Conservation (phyloP, 2,888 invertebrate species). For the Sarcophaga carnaria region DNA sequence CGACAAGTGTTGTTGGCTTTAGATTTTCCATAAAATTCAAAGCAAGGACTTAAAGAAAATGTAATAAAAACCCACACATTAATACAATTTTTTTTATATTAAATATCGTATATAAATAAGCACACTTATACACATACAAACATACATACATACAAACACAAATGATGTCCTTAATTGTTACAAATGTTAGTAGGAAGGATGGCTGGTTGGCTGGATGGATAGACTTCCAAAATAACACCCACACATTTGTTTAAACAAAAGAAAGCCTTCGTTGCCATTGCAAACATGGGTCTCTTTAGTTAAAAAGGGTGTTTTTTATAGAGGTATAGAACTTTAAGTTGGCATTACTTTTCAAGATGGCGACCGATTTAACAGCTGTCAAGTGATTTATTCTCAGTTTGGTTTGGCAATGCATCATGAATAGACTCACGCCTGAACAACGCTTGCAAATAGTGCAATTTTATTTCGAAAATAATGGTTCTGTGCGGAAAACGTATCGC, state of each 20-base stretch:
- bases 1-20: no score
- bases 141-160: not conserved
- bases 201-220: not conserved
- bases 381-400: no score
- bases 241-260: constrained; percentile 13
- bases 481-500: no score
- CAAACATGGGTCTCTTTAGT: not conserved
- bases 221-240: not conserved
- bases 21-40: no score
- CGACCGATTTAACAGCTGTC: no score
- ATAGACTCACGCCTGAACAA: no score
- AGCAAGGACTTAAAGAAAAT: not conserved
- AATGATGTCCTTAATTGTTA: not conserved
- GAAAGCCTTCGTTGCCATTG: not conserved
- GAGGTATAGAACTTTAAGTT: no score
- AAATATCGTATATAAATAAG: not conserved
- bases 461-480: no score
- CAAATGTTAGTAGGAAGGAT: not conserved
- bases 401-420: no score
- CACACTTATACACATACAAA: not conserved
- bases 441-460: no score
- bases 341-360: no score
- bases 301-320: not conserved
- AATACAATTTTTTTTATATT: not conserved
- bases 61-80: constrained; percentile 30